These are phyloP conservation scores for Oenanthe oenanthe DNA, from an alignment of 2,113 vertebrate genomes.

Conservation along the genomic window DNA sequence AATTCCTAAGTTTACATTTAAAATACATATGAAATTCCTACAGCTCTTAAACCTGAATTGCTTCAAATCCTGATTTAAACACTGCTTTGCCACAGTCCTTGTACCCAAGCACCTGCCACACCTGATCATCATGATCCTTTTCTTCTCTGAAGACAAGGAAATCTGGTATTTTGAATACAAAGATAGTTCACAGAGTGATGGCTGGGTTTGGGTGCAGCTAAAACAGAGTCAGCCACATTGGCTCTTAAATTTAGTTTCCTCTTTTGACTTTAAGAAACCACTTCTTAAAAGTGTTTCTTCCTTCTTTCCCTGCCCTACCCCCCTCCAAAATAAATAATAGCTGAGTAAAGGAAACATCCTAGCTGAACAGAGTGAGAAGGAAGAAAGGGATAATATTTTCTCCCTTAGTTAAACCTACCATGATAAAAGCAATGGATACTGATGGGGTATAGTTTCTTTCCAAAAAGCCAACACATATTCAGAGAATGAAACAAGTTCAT, in stretches of 20 bases:
- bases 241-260: not conserved
- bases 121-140: not conserved
- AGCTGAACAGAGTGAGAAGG: not conserved
- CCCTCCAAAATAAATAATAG: not conserved
- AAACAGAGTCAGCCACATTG: not conserved
- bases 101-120: not conserved
- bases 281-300: not conserved
- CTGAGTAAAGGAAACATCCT: not conserved
- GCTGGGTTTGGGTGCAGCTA: not conserved
- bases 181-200: not conserved
- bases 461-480: not conserved
- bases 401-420: not conserved
- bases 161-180: not conserved
- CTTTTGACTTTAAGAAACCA: not conserved
- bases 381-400: not conserved
- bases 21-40: not conserved
- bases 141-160: not conserved
- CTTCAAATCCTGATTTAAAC: not conserved
- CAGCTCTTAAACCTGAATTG: not conserved
- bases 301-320: not conserved
- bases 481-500: not conserved
- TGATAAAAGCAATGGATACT: not conserved
- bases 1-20: conserved; percentile 16
- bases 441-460: not conserved
- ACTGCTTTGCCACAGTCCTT: not conserved